Evolutionary conservation across 2,113 vertebrate species (phyloP).

Genomic region (Morone saxatilis): DNA sequence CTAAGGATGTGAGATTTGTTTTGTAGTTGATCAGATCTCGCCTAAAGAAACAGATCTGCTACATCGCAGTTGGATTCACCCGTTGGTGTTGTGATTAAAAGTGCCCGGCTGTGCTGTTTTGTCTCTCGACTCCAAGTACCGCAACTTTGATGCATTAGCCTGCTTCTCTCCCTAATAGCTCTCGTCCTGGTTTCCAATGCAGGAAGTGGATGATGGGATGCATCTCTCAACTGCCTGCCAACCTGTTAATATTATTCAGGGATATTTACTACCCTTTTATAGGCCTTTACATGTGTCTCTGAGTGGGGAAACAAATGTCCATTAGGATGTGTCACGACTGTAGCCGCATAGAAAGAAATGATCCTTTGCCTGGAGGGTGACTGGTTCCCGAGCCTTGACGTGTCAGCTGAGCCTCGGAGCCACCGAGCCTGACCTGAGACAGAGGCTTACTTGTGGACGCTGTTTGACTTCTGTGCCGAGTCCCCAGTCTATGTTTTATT

Average conservation of each 20-base stretch:
- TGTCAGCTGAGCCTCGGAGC: slow-evolving; percentile 57
- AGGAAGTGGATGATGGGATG: slow-evolving; percentile 29
- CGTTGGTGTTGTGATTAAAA: slow-evolving; percentile 24
- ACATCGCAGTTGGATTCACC: background rate
- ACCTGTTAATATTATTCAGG: slow-evolving; percentile 23
- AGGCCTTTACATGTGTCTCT: background rate
- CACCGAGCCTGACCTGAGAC: slow-evolving; percentile 54
- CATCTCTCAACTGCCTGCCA: slow-evolving; percentile 3
- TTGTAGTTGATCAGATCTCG: slow-evolving; percentile 21
- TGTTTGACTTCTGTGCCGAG: slow-evolving; percentile 62
- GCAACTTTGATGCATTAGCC: slow-evolving; percentile 45
- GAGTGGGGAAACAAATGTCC: background rate
- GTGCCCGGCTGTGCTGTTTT: slow-evolving; percentile 19
- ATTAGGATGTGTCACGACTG: background rate
- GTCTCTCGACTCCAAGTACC: slow-evolving; percentile 12
- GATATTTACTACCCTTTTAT: slow-evolving; percentile 7
- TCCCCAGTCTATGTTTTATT: slow-evolving; percentile 76
- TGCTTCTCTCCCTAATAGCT: slow-evolving; percentile 31
- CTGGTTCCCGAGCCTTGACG: background rate
- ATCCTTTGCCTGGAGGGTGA: background rate
- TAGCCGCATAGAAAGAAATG: background rate
- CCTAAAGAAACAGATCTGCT: slow-evolving; percentile 20
- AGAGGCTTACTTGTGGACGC: slow-evolving; percentile 75
- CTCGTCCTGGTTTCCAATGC: slow-evolving; percentile 33
- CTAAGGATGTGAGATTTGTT: background rate